Conservation (phyloP, 2,113 vertebrate species). For the Notarius quadriscutis region DNA sequence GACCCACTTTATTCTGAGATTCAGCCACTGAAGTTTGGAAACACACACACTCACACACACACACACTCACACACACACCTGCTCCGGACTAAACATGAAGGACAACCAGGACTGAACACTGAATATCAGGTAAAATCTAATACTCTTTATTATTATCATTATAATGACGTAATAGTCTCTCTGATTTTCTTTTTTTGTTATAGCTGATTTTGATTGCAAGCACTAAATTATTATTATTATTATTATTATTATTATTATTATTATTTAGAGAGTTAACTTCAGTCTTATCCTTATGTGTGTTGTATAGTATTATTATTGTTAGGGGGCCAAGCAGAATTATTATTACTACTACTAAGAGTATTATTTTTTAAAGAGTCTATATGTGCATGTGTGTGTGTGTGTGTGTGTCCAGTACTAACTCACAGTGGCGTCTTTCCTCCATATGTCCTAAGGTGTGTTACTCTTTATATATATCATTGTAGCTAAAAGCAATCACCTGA, state of each 20-base stretch:
- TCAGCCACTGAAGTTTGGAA: neutral
- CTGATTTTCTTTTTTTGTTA: neutral
- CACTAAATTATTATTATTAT: neutral
- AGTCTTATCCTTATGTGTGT: neutral
- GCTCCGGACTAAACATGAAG: neutral
- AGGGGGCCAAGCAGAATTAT: neutral
- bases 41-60: neutral
- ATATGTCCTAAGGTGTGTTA: neutral
- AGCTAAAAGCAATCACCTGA: neutral
- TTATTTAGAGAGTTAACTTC: neutral
- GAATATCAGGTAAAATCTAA: neutral
- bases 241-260: neutral
- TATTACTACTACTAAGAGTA: neutral
- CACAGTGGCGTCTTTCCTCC: neutral
- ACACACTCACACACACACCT: neutral
- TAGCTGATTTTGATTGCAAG: neutral
- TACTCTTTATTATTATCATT: no score
- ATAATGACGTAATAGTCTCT: neutral
- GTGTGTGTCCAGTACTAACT: neutral
- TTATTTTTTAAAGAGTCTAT: neutral
- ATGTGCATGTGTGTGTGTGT: neutral
- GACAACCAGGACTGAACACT: conserved; percentile 1
- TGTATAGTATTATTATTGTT: neutral
- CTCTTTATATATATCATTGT: neutral
- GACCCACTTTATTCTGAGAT: neutral